Evolutionary conservation across 2,113 vertebrate species (phyloP).

Genomic region (Thunnus thynnus): DNA sequence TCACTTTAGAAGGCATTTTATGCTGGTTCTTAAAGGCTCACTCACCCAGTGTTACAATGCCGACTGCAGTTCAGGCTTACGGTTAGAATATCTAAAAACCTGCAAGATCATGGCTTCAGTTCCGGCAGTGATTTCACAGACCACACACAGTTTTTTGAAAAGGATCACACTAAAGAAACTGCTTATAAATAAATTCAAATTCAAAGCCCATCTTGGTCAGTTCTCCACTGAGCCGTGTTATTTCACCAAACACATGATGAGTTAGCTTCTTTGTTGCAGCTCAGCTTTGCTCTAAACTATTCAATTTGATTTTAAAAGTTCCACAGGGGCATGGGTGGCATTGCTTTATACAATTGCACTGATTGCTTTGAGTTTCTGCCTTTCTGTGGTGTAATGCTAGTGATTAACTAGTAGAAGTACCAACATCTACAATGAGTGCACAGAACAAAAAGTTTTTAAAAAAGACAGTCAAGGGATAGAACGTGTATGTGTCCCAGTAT

Average conservation of each 20-base stretch:
- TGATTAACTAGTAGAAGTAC: background rate
- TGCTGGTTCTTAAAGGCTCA: conserved; percentile 23
- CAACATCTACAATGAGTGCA: background rate
- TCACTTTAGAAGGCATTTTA: conserved; percentile 2
- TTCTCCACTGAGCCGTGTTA: background rate
- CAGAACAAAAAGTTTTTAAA: background rate
- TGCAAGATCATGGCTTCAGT: conserved; percentile 9
- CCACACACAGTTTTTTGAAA: background rate
- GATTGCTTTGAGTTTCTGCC: conserved; percentile 5
- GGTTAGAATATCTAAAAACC: conserved; percentile 4
- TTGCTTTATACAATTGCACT: conserved; percentile 18
- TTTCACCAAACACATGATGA: background rate
- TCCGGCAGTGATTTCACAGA: background rate
- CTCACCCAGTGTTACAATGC: background rate
- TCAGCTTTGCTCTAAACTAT: background rate
- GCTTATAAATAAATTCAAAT: background rate
- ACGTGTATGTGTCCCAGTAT: background rate
- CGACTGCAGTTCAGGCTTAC: conserved; percentile 1
- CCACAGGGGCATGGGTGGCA: background rate
- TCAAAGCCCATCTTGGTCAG: background rate
- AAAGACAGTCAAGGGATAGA: no score
- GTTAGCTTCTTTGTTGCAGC: background rate
- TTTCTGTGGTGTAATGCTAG: background rate
- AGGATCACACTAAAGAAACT: background rate
- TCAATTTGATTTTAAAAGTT: conserved; percentile 3